Evolutionary conservation across 2,113 vertebrate species (phyloP).

Genomic region (Neoarius graeffei): DNA sequence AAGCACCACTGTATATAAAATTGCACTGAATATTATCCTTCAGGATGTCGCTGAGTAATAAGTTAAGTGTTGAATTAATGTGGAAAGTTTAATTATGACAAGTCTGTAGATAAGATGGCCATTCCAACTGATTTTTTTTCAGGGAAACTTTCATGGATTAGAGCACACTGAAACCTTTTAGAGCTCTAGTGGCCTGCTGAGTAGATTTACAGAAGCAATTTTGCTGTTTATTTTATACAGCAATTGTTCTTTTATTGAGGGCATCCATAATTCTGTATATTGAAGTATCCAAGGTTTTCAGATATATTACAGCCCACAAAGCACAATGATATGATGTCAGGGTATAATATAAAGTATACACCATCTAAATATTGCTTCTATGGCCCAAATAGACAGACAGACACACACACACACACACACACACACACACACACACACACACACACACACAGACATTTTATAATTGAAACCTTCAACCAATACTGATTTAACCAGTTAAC

Average conservation of each 20-base stretch:
- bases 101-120: neutral
- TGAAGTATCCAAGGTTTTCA: neutral
- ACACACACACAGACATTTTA: no score
- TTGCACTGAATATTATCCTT: neutral
- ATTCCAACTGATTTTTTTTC: neutral
- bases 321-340: neutral
- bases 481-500: no score
- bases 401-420: no score
- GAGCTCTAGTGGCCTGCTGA: neutral
- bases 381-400: no score
- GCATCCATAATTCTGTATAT: slow-evolving; percentile 12
- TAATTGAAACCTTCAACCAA: no score
- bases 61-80: neutral
- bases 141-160: neutral
- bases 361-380: neutral
- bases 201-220: neutral
- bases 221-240: neutral
- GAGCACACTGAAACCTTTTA: neutral
- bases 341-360: slow-evolving; percentile 1
- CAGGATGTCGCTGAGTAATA: neutral
- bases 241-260: neutral
- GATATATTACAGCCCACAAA: neutral
- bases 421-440: no score
- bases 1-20: no score
- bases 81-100: neutral